Conservation (phyloP, 2,797 vertebrate species). For the Distichodus sexfasciatus region DNA sequence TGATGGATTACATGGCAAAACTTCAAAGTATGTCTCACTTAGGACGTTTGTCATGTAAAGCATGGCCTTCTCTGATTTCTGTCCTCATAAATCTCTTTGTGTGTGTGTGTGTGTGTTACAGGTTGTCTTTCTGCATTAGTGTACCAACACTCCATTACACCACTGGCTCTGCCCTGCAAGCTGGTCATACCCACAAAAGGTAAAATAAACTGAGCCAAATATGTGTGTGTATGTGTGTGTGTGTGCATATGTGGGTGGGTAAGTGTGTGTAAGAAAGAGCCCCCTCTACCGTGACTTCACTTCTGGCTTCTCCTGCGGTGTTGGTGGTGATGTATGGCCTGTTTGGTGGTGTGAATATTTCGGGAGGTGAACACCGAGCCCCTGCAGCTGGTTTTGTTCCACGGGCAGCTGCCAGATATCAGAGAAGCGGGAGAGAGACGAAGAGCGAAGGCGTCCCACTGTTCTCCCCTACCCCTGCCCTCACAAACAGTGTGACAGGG, state of each 20-base stretch:
- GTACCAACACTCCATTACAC: constrained; percentile 98
- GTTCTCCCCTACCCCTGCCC: not conserved
- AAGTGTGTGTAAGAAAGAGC: not conserved
- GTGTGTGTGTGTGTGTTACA: constrained; percentile 56
- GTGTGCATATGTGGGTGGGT: not conserved
- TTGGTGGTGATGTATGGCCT: constrained; percentile 31
- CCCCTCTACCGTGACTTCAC: constrained; percentile 17
- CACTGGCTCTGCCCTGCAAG: constrained; percentile 94
- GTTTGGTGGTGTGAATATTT: constrained; percentile 18
- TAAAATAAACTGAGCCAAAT: constrained; percentile 55
- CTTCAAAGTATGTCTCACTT: constrained; percentile 17
- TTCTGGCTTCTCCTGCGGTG: not conserved
- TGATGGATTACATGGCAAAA: constrained; percentile 11
- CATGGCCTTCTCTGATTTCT: constrained; percentile 34
- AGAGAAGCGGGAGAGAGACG: constrained; percentile 23
- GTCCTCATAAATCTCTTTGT: constrained; percentile 36
- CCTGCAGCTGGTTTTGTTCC: not conserved
- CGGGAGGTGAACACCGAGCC: not conserved
- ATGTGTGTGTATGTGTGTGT: not conserved
- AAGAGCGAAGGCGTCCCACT: not conserved
- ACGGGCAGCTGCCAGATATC: constrained; percentile 29
- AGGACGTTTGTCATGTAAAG: constrained; percentile 26
- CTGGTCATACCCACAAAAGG: constrained; percentile 93
- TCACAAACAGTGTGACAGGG: constrained; percentile 7
- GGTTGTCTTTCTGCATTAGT: constrained; percentile 95